A percentile compares a stretch with the other conserved stretches of the same genome.
Evolutionary conservation across 2,113 vertebrate genomes (phyloP).

Genomic region (Rhadina sibilatrix): DNA sequence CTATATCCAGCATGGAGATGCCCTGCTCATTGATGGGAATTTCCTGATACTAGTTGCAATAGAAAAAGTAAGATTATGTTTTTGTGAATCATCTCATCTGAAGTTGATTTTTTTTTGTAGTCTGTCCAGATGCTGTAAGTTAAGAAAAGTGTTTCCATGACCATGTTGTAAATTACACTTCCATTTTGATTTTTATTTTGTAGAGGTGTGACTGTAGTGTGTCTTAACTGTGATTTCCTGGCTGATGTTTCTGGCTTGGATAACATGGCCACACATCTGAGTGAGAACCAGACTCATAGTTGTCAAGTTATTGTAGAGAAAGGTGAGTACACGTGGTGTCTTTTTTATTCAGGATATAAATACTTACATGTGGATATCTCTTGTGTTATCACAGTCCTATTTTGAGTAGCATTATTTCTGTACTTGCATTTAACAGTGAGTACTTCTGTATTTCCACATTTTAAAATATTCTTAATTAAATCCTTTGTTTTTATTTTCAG

Average conservation of each 20-base stretch:
- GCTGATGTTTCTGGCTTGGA: slow-evolving; percentile 82
- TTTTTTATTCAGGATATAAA: not conserved
- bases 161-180: not conserved
- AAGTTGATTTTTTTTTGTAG: not conserved
- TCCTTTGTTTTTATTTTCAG: slow-evolving; percentile 76
- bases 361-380: not conserved
- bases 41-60: not conserved
- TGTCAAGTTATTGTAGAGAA: slow-evolving; percentile 89
- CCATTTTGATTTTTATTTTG: not conserved
- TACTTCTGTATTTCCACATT: not conserved
- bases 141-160: not conserved
- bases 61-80: not conserved
- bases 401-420: not conserved
- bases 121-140: not conserved
- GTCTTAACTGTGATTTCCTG: slow-evolving; percentile 91
- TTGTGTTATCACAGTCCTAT: not conserved
- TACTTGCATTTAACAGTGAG: not conserved
- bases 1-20: not conserved
- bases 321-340: slow-evolving; percentile 70
- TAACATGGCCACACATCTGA: slow-evolving; percentile 90
- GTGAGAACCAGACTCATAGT: slow-evolving; percentile 79
- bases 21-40: not conserved
- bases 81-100: not conserved
- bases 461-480: slow-evolving; percentile 21
- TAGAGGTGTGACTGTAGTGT: slow-evolving; percentile 87